Conservation (phyloP, 1,140 invertebrate species). For the Triops longicaudatus region DNA sequence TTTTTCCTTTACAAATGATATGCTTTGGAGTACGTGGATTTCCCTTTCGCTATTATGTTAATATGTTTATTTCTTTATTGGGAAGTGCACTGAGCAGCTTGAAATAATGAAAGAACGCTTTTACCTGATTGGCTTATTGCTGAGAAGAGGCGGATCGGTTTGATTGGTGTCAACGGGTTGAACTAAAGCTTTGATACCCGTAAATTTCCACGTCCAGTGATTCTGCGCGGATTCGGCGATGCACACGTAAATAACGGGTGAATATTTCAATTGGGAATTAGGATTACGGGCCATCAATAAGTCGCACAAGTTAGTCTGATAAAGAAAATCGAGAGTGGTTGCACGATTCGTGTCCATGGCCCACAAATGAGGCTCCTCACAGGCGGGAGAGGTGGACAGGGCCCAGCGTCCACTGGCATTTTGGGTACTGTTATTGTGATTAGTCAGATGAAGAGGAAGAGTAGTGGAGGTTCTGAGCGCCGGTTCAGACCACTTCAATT, state of each 20-base stretch:
- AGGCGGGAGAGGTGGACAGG: background rate
- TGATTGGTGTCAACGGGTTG: background rate
- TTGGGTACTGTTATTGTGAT: background rate
- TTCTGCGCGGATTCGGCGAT: background rate
- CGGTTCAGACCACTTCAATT: slow-evolving; percentile 12
- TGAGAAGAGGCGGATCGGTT: background rate
- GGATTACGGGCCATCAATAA: background rate
- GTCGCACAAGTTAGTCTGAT: background rate
- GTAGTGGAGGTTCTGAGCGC: background rate
- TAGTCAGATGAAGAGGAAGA: background rate
- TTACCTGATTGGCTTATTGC: slow-evolving; percentile 3
- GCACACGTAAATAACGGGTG: background rate
- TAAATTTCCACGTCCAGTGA: background rate
- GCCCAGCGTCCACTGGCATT: background rate
- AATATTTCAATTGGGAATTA: background rate
- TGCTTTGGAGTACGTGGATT: too few species aligned
- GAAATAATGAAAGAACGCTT: background rate
- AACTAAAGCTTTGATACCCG: background rate
- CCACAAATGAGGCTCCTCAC: background rate
- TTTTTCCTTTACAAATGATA: too few species aligned
- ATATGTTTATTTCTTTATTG: background rate
- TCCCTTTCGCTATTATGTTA: too few species aligned
- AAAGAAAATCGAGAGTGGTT: background rate
- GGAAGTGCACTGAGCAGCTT: background rate
- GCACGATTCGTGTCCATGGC: background rate